Conservation (phyloP, 2,113 vertebrate species). For the Oreotragus oreotragus region DNA sequence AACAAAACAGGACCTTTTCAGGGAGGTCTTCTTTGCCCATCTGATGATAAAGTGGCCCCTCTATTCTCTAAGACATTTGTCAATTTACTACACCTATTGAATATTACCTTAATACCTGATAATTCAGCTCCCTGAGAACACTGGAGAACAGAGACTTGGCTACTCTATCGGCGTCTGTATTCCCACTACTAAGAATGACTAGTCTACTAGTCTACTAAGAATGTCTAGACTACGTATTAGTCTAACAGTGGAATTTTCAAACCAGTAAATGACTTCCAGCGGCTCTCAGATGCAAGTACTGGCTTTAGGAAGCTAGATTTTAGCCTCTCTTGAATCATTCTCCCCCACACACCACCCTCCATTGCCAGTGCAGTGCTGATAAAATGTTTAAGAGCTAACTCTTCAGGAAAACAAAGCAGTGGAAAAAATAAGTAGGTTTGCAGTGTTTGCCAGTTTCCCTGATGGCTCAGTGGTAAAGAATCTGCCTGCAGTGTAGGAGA, state of each 20-base stretch:
- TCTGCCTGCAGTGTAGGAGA: background rate
- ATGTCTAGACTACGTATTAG: background rate
- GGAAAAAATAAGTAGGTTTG: background rate
- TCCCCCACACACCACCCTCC: rapidly evolving
- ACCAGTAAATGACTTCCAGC: background rate
- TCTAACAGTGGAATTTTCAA: background rate
- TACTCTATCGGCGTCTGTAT: rapidly evolving
- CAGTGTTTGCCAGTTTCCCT: background rate
- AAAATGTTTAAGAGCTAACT: background rate
- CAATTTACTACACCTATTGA: background rate
- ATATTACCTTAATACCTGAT: background rate
- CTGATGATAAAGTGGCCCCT: rapidly evolving
- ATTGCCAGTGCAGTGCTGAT: no score
- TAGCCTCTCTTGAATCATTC: background rate
- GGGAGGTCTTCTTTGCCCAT: background rate
- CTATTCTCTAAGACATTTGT: background rate
- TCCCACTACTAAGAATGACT: background rate
- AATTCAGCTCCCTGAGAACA: background rate
- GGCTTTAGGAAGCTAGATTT: background rate
- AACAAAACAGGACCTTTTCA: background rate
- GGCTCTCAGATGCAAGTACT: background rate
- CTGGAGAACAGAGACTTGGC: background rate
- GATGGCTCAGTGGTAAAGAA: background rate
- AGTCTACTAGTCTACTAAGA: no score
- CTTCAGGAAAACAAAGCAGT: background rate